Base-by-base conservation (phyloP, 2,888 invertebrate species). In the Caenorhabditis plicata region DNA sequence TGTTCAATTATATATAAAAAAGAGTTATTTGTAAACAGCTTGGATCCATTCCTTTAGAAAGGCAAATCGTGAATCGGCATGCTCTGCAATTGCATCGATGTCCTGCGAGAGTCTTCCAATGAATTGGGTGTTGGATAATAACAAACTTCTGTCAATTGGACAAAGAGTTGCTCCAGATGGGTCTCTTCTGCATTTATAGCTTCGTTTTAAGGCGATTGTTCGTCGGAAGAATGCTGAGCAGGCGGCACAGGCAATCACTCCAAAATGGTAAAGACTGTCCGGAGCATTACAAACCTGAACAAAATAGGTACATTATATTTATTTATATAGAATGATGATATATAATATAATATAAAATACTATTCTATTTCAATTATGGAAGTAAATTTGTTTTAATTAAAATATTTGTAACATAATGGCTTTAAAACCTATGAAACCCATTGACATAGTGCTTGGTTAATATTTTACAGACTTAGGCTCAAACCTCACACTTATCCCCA, bases 151-250 rank as follows among this genome's bases (percentile, higher is more conserved):
- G 43, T 60, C 60, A 31, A 60, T 23, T 4, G 60, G 60, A 35
- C 60, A 60, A 46, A 48, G 38, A 8, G 52, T 49, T n/a, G 40
- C 49, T 4, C 48, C 46, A 13, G 53, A 25, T 4, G 51, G 47
- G 19, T 47, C 51, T 26, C 51, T 35, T 36, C 57, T 43, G 38
- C 57, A 57, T 22, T 39, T 20, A 23, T 51, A 57, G 3, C 42
- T 46, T 7, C 51, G 46, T 15, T 50, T 46, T 23, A 51, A 42
- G 29, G 38, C 42, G 20, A 57, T 43, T 11, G 47, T 51, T 0
- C 57, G 51, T 4, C 57, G 57, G 42, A 57, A 57, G 27, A 57
- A 57, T 0, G 57, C 57, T 1, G 57, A 57, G 32, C 57, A 57
- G 1, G 57, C 57, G 19, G 60, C 60, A 42, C 60, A 60, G 1